Conservation (phyloP, 2,888 invertebrate species). For the Sarcophaga rosellei region DNA sequence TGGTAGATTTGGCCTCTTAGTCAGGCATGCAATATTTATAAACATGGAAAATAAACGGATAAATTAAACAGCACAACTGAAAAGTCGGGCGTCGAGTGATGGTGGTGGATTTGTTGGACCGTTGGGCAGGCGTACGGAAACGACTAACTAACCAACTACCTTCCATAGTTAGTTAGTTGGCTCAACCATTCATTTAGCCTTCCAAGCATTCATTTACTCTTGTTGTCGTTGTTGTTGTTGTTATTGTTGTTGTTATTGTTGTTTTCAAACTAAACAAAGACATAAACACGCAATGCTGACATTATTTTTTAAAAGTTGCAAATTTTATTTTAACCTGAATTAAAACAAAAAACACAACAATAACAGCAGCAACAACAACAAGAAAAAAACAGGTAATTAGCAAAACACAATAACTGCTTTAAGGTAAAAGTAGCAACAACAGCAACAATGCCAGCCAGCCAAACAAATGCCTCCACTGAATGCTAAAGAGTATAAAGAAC, state of each 20-base stretch:
- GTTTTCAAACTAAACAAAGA: slow-evolving; percentile 75
- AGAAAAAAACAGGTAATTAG: slow-evolving; percentile 61
- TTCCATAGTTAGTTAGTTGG: neutral
- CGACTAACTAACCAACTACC: no score
- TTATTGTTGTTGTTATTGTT: neutral
- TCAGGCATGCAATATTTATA: slow-evolving; percentile 27
- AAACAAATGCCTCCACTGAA: slow-evolving; percentile 49
- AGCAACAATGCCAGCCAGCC: slow-evolving; percentile 13
- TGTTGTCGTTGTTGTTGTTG: neutral
- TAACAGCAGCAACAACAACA: slow-evolving; percentile 27
- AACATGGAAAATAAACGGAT: slow-evolving; percentile 59
- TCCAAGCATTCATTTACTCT: neutral
- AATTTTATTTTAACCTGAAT: slow-evolving; percentile 79
- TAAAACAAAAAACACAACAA: slow-evolving; percentile 57
- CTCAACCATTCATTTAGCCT: slow-evolving; percentile 33
- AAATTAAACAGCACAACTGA: slow-evolving; percentile 54
- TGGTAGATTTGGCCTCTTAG: neutral
- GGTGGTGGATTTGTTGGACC: neutral
- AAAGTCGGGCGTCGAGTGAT: no score
- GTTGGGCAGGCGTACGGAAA: neutral
- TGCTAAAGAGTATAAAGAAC: slow-evolving; percentile 14
- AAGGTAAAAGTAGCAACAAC: slow-evolving; percentile 43
- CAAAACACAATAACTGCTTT: slow-evolving; percentile 59
- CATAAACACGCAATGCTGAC: slow-evolving; percentile 79
- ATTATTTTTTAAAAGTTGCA: slow-evolving; percentile 80